Percentiles rank a stretch among this genome's conserved stretches.
These are phyloP conservation scores for Lateolabrax maculatus DNA, from an alignment of 2,797 vertebrate genomes.

Conservation along the genomic window DNA sequence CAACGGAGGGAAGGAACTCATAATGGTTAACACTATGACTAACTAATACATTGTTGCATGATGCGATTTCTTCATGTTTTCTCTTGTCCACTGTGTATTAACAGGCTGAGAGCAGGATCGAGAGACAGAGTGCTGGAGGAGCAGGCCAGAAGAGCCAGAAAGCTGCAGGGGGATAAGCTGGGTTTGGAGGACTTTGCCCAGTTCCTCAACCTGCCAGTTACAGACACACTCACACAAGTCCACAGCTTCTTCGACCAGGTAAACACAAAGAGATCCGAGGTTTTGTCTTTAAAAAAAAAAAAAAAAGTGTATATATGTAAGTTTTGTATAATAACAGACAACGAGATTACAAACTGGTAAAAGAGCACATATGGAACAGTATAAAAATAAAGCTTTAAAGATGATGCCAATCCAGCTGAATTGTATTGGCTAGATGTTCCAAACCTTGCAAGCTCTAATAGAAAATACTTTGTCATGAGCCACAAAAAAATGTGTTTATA, in stretches of 20 bases:
- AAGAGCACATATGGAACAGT: not conserved
- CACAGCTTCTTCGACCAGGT: constrained; percentile 93
- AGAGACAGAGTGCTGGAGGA: constrained; percentile 84
- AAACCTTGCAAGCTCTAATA: not conserved
- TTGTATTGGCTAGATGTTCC: not conserved
- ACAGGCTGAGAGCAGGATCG: constrained; percentile 87
- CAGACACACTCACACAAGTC: constrained; percentile 86
- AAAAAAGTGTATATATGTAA: too few species aligned
- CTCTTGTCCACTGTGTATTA: not conserved
- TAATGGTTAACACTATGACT: not conserved
- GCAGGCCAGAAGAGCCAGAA: constrained; percentile 81
- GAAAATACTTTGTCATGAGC: not conserved
- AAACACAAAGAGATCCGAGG: constrained; percentile 17
- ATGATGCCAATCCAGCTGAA: not conserved
- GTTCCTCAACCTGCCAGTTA: constrained; percentile 87
- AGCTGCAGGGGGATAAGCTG: constrained; percentile 77
- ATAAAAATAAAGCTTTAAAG: not conserved
- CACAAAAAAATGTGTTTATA: not conserved
- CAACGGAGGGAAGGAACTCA: not conserved
- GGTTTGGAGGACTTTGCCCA: constrained; percentile 86
- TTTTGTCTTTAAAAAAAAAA: too few species aligned
- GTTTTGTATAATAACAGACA: not conserved
- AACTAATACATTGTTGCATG: not conserved
- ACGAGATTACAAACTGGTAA: not conserved
- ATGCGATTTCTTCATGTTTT: not conserved